Percentiles rank a stretch among this genome's conserved stretches.
phyloP scores from a whole-genome alignment of 2,797 vertebrate genomes.

The Monodelphis domestica region DNA sequence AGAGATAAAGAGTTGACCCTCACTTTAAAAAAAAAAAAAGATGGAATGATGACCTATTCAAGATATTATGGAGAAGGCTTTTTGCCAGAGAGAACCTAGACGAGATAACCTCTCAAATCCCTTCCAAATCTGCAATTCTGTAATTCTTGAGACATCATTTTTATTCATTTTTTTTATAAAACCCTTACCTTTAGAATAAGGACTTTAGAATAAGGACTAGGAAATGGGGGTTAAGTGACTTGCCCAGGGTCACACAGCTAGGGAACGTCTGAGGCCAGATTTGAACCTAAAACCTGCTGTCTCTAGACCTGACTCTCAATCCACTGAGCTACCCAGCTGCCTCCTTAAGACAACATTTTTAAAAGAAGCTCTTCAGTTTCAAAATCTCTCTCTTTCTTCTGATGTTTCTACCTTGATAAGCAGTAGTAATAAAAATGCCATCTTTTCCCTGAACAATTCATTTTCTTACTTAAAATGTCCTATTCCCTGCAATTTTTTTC shows the following conservation, averaged over 20 bases:
- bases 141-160: not conserved
- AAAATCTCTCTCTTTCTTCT: not conserved
- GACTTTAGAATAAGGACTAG: no score
- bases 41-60: not conserved
- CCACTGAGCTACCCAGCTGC: no score
- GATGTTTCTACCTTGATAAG: not conserved
- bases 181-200: no score
- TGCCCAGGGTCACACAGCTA: no score
- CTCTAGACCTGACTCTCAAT: no score
- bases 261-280: no score
- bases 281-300: no score
- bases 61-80: not conserved
- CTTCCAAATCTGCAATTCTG: not conserved
- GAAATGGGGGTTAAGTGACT: no score
- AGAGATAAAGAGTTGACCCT: not conserved
- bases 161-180: no score
- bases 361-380: not conserved
- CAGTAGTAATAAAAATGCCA: not conserved
- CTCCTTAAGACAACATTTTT: not conserved
- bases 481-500: not conserved
- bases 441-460: not conserved
- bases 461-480: not conserved
- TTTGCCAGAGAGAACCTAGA: not conserved
- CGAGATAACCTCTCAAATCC: not conserved
- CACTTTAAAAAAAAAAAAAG: not conserved